Evolutionary conservation across 2,113 vertebrate genomes (phyloP), one percentile per base, ranked within the genome.

Genomic region (Scytalopus superciliaris): DNA sequence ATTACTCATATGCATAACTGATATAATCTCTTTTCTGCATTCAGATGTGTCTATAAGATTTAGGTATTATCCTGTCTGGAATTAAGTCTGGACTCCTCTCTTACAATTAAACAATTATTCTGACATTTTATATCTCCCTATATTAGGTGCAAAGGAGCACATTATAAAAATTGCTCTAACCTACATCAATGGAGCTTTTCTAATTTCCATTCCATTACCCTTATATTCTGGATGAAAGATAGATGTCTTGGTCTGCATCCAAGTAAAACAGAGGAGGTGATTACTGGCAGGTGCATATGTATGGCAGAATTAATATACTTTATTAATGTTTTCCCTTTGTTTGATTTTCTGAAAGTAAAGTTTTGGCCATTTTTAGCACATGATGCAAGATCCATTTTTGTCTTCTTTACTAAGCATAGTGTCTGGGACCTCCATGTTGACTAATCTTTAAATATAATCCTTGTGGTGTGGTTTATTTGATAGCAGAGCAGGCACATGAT

Each of bases 1-100:
- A 94, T 96, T 94, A 93, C 92, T 93, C 37, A 59, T 93, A 94
- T 74, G 57, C 91, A 87, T 92, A 92, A 63, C 77, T 83, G 89
- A 96, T 90, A 89, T 87, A 94, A 93, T 96, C 92, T 93, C 60
- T 68, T 84, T 92, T 62, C 63, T 87, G 49, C 40, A 86, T 91
- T 92, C 76, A 50, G 25, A 80, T 94, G 31, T 84, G 76, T 75
- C n/a, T 80, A n/a, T 47, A 37, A 83, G 68, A 92, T 84, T 96
- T 92, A 84, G 66, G 83, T 86, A 81, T 94, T 81, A 93, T 94
- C 44, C 47, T 89, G 52, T 87, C 94, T 91, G 62, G 85, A 77
- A 94, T 81, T 90, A 50, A 79, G 66, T 69, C n/a, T 67, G 81
- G 44, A 78, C 53, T 96, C 59, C 40, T 80, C 3, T 84, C 33